phyloP scores from a whole-genome alignment of 2,113 vertebrate species.

The Heteronetta atricapilla region DNA sequence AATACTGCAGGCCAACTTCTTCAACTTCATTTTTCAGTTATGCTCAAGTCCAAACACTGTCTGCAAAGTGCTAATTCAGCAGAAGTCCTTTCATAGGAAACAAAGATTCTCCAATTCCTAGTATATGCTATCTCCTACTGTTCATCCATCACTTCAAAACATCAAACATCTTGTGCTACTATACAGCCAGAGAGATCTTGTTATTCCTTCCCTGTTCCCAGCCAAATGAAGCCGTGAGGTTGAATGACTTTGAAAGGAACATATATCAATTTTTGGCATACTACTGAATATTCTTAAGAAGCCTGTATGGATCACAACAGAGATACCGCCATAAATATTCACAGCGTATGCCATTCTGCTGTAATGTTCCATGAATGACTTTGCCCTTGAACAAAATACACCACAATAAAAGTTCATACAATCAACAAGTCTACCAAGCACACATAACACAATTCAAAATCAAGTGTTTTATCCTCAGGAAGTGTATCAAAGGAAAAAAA shows the following conservation, averaged over 20 bases:
- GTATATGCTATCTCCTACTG: not conserved
- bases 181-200: constrained; percentile 2
- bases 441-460: not conserved
- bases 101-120: not conserved
- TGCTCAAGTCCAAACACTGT: not conserved
- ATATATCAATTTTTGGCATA: constrained; percentile 49
- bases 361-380: constrained; percentile 9
- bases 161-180: not conserved
- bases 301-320: constrained; percentile 27
- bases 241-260: constrained; percentile 44
- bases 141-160: constrained; percentile 40
- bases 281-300: constrained; percentile 33
- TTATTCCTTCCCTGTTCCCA: constrained; percentile 10
- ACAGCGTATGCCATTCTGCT: not conserved
- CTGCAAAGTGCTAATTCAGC: constrained; percentile 31
- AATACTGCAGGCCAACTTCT: not conserved
- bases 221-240: constrained; percentile 16
- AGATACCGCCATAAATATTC: constrained; percentile 40
- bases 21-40: constrained; percentile 13
- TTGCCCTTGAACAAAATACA: constrained; percentile 58
- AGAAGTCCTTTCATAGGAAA: constrained; percentile 28
- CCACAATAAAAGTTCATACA: not conserved
- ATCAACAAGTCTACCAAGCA: not conserved
- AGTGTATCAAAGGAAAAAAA: not conserved
- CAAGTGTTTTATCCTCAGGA: not conserved